Percentiles rank a stretch among this genome's conserved stretches.
phyloP scores from a whole-genome alignment of 1,140 invertebrate species.

The Brachionus calyciflorus region DNA sequence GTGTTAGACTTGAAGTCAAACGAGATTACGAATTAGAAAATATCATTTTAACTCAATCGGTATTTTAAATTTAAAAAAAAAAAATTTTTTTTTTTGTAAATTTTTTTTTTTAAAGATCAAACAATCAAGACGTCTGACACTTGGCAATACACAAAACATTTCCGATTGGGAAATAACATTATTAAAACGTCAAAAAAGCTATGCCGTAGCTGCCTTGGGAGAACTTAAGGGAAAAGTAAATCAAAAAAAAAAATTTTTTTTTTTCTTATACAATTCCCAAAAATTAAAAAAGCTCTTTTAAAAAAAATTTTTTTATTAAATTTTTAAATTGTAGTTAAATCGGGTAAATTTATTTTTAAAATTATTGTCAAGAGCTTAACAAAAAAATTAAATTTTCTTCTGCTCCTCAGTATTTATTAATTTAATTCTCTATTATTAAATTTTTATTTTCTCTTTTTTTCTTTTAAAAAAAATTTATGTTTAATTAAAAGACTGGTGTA shows the following conservation, averaged over 20 bases:
- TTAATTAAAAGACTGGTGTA: slow-evolving; percentile 24
- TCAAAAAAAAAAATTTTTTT: neutral
- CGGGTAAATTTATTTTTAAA: no score
- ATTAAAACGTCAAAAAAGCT: slow-evolving; percentile 40
- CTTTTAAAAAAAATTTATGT: slow-evolving; percentile 6
- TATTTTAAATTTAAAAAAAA: neutral
- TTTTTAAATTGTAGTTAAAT: neutral
- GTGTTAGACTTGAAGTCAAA: slow-evolving; percentile 6
- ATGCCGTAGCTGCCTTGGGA: slow-evolving; percentile 15
- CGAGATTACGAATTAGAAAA: slow-evolving; percentile 10
- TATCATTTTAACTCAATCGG: slow-evolving; percentile 28
- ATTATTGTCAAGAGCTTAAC: neutral
- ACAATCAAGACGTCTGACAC: slow-evolving; percentile 39
- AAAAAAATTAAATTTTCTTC: neutral
- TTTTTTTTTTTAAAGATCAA: neutral
- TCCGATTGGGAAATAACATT: slow-evolving; percentile 38
- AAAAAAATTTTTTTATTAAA: neutral
- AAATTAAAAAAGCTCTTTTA: neutral
- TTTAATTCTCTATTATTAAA: neutral
- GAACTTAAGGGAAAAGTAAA: slow-evolving; percentile 44
- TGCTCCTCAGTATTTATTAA: neutral
- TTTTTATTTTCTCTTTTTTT: neutral
- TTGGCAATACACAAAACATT: slow-evolving; percentile 24
- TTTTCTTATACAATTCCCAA: neutral
- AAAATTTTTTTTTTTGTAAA: neutral